Percentiles rank a stretch among this genome's conserved stretches.
Evolutionary conservation across 2,113 vertebrate genomes (phyloP).

Genomic region (Bubo blakistoni): DNA sequence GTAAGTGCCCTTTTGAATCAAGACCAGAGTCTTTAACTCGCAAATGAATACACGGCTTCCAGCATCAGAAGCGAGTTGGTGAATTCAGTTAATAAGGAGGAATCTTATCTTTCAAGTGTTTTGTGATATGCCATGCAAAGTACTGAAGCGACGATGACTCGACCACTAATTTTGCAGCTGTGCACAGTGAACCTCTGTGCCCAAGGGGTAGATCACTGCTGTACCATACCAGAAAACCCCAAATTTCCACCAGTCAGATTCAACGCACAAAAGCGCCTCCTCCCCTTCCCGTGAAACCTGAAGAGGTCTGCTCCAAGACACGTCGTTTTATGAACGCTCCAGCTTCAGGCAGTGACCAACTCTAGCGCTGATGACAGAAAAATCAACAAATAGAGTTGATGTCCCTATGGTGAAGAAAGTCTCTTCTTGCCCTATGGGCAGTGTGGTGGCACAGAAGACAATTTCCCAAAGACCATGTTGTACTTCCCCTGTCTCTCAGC

Average conservation of each 20-base stretch:
- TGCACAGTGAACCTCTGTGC: neutral
- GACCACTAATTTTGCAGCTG: neutral
- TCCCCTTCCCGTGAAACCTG: neutral
- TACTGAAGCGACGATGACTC: neutral
- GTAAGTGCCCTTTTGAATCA: neutral
- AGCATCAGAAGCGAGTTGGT: neutral
- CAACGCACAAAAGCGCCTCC: neutral
- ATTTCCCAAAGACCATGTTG: neutral
- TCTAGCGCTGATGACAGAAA: neutral
- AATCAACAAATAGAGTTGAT: neutral
- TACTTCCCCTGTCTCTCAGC: neutral
- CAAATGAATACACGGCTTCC: neutral
- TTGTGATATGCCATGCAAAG: neutral
- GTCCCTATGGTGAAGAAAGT: neutral
- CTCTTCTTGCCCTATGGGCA: neutral
- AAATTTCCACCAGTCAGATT: neutral
- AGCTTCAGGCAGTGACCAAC: accelerated
- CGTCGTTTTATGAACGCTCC: neutral
- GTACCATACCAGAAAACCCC: neutral
- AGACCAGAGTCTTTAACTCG: neutral
- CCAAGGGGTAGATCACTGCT: accelerated
- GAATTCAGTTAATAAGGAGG: neutral
- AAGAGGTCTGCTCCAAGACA: neutral
- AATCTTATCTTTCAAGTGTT: neutral
- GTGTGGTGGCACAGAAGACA: neutral